Evolutionary conservation across 2,888 invertebrate genomes (phyloP), one percentile per base, ranked within the genome.

Genomic region (Stenoptilia bipunctidactyla): DNA sequence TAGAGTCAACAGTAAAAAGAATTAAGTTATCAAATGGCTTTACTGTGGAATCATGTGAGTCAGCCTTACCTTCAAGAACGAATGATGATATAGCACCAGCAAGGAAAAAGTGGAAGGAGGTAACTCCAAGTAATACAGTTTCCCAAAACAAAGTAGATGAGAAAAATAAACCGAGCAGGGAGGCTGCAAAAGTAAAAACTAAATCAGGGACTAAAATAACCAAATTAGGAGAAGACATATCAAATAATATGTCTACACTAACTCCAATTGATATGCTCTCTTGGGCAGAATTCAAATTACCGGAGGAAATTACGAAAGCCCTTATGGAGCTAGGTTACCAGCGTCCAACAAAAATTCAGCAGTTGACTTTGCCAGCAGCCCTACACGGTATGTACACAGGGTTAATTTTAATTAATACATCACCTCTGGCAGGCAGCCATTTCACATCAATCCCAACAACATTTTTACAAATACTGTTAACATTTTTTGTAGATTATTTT

Each of bases 341-440:
- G 33, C 79, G 87, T 14, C 98, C 99, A 0, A 98, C 98, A 0
- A 87, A 90, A 53, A 98, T 99, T 58, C 98, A 99, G 68, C 82
- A 88, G 13, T 61, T 92, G 44, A 89, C 92, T 0, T 74, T 97
- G 34, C 93, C 95, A 0, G 87, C 94, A 36, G 95, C 97, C 27
- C 90, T 97, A 54, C 86, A 92, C 61, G 97, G 95, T 87, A 66
- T 40, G 47, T 13, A 9, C 9, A 27, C 5, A 37, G 25, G 5
- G 5, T 25, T 25, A 5, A 25, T 6, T 25, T 9, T 25, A 25
- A 25, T 6, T 6, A 5, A 25, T 9, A 25, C 25, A 25, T 9
- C n/a, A n/a, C n/a, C n/a, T n/a, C n/a, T n/a, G n/a, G n/a, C n/a
- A n/a, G n/a, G n/a, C n/a, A n/a, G n/a, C n/a, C n/a, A n/a, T n/a